Conservation (phyloP, 2,113 vertebrate species). For the Athene cunicularia region DNA sequence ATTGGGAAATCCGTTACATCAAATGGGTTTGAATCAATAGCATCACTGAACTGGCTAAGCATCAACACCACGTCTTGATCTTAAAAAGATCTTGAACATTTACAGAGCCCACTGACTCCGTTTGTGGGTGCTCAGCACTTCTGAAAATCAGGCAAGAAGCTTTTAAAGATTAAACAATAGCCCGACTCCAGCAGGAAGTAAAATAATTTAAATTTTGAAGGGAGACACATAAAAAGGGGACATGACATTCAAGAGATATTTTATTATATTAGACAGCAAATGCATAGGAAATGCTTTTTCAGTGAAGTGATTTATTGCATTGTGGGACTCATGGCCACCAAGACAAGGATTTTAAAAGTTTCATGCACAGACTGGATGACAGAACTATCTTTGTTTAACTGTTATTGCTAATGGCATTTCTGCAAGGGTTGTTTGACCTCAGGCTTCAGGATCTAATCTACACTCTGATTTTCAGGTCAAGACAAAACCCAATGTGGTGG, state of each 20-base stretch:
- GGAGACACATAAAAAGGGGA: slow-evolving; percentile 43
- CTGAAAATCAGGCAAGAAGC: slow-evolving; percentile 4
- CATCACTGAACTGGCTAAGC: not conserved
- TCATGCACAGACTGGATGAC: not conserved
- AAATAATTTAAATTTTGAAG: slow-evolving; percentile 10
- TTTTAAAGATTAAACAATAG: slow-evolving; percentile 15
- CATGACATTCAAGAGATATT: slow-evolving; percentile 25
- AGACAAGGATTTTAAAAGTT: slow-evolving; percentile 3
- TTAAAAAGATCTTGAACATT: not conserved
- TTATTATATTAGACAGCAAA: slow-evolving; percentile 47
- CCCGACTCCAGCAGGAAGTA: not conserved
- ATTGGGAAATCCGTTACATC: not conserved
- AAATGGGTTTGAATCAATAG: not conserved
- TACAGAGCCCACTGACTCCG: not conserved
- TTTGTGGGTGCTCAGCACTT: slow-evolving; percentile 27
- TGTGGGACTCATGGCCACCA: not conserved
- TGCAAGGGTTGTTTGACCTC: not conserved
- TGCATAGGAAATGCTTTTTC: slow-evolving; percentile 39
- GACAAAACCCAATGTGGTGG: not conserved
- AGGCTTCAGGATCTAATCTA: not conserved
- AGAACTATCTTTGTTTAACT: not conserved
- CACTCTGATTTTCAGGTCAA: not conserved
- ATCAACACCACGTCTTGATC: not conserved
- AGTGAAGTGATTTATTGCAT: slow-evolving; percentile 10
- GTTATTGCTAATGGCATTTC: not conserved